These are phyloP conservation scores for Dysdera silvatica DNA, from an alignment of 1,140 invertebrate genomes.

Conservation along the genomic window DNA sequence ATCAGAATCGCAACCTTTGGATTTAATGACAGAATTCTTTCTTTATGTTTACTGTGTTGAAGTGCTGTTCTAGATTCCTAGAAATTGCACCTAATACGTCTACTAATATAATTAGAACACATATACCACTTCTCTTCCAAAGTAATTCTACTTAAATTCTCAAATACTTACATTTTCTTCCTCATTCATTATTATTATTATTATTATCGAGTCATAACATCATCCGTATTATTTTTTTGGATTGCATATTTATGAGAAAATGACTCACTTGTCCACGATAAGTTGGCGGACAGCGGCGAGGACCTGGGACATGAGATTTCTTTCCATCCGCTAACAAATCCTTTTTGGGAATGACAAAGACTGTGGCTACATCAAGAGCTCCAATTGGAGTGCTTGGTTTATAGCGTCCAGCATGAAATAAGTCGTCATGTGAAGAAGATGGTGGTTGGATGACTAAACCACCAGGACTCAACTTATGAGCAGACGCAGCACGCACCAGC, in stretches of 20 bases:
- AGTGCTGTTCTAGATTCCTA: no score
- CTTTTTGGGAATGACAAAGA: constrained; percentile 55
- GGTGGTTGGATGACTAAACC: constrained; percentile 44
- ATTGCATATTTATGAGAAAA: not conserved
- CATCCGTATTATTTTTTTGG: not conserved
- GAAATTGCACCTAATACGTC: no score
- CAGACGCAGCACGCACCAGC: constrained; percentile 65
- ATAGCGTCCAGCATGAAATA: constrained; percentile 47
- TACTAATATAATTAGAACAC: no score
- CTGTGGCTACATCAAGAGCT: constrained; percentile 48
- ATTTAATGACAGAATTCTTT: no score
- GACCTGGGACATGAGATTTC: not conserved
- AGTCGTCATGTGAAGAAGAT: no score
- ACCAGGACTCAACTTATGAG: constrained; percentile 45
- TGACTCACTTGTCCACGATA: no score
- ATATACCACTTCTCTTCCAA: no score
- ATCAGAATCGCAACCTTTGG: no score
- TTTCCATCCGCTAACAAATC: not conserved
- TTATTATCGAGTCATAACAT: not conserved
- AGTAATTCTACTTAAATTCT: no score
- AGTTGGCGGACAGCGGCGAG: not conserved
- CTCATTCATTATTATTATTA: no score
- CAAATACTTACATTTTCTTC: no score
- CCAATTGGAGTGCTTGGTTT: constrained; percentile 71
- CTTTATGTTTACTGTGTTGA: no score